Evolutionary conservation across 2,888 invertebrate genomes (phyloP), one percentile per base, ranked within the genome.

Genomic region (Tricholauxania praeusta): DNA sequence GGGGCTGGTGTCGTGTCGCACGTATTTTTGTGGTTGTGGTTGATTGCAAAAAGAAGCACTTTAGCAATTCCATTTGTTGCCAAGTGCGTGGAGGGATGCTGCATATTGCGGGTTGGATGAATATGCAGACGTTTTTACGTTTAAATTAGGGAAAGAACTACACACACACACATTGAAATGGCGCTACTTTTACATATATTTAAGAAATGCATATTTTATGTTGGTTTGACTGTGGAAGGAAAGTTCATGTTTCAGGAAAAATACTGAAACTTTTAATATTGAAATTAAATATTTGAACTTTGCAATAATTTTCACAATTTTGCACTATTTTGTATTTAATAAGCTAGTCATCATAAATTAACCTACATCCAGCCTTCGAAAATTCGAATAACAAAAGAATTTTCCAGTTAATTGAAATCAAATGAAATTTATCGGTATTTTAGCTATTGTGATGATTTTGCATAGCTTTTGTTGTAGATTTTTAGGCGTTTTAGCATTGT

Each of bases 381-480:
- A 66, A 53, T 19, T 12, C 12, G 17, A 39, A 59, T 15, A 49
- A 19, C 62, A 71, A 65, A 57, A 14, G 71, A 48, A 65, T 65
- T 64, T 66, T 49, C 22, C 39, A 52, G 65, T n/a, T 55, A 74
- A 73, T 75, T 72, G 69, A 75, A 75, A 72, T 66, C 72, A 57
- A 72, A 72, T 75, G 57, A 73, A 75, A 75, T 75, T 75, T 75
- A 75, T 75, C 69, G 52, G 72, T 64, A 39, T 39, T 57, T 39
- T 49, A 17, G 47, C 65, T 62, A 62, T 74, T 71, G 71, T 75
- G 51, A 10, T 17, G 39, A 39, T 39, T 39, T 49, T 22, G 22
- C 12, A 59, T 57, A 39, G 5, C 48, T n/a, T 32, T 59, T 62
- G 63, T 55, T 55, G n/a, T 12, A 47, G 63, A 47, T 39, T 19